Percentiles rank a stretch among this genome's conserved stretches.
These are phyloP conservation scores for Archips crataeganus DNA, from an alignment of 2,888 invertebrate genomes.

Conservation along the genomic window DNA sequence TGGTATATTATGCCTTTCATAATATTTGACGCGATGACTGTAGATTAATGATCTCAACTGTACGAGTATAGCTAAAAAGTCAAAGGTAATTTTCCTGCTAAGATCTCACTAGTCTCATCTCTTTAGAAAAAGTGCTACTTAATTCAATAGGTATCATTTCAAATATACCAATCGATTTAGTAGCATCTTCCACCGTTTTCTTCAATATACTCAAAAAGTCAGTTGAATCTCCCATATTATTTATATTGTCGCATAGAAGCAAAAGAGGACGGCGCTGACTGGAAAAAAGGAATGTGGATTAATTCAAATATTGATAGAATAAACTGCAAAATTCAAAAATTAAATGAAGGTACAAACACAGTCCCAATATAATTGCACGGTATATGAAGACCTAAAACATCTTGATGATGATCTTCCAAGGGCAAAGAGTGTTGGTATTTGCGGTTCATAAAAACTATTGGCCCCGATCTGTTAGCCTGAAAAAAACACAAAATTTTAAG, in stretches of 20 bases:
- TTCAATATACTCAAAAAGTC: slow-evolving; percentile 27
- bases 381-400: slow-evolving; percentile 25
- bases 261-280: slow-evolving; percentile 16
- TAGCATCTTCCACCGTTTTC: slow-evolving; percentile 17
- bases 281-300: neutral
- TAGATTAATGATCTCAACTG: no score
- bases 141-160: slow-evolving; percentile 17
- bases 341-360: slow-evolving; percentile 5
- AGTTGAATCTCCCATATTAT: slow-evolving; percentile 22
- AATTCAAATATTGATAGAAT: neutral
- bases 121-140: slow-evolving; percentile 22
- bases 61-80: no score
- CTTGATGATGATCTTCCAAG: slow-evolving; percentile 17
- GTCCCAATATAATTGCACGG: slow-evolving; percentile 7
- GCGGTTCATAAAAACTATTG: neutral
- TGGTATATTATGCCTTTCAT: no score
- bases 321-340: neutral
- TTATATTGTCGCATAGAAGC: slow-evolving; percentile 25
- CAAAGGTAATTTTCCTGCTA: neutral
- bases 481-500: neutral
- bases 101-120: slow-evolving; percentile 24
- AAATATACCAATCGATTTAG: neutral
- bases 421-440: slow-evolving; percentile 9
- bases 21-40: no score
- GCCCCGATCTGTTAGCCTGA: slow-evolving; percentile 22